These are phyloP conservation scores for Parthenolecanium corni DNA, from an alignment of 2,888 invertebrate genomes.

Conservation along the genomic window DNA sequence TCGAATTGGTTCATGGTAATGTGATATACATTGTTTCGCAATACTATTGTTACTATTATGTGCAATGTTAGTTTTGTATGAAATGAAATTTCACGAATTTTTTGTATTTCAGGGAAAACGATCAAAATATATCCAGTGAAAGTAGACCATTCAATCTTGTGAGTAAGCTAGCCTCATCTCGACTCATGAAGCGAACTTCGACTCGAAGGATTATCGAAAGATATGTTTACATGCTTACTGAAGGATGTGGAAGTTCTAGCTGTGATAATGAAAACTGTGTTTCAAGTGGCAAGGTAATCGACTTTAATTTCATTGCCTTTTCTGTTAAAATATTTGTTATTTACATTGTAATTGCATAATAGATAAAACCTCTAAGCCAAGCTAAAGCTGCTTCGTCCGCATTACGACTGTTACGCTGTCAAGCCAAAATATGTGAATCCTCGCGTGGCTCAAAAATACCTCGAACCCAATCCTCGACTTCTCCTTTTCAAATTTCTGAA, in stretches of 20 bases:
- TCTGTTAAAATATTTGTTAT: neutral
- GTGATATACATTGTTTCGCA: too few relatives aligned
- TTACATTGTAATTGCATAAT: neutral
- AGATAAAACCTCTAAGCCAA: constrained; percentile 53
- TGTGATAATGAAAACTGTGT: constrained; percentile 82
- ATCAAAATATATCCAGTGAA: neutral
- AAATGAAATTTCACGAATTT: too few relatives aligned
- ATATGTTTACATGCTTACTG: constrained; percentile 83
- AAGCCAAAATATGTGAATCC: constrained; percentile 72
- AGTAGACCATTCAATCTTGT: neutral
- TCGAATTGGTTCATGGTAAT: too few relatives aligned
- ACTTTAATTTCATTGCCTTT: too few relatives aligned
- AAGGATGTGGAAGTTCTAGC: constrained; percentile 80
- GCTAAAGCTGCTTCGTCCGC: constrained; percentile 87
- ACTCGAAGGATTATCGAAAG: constrained; percentile 79
- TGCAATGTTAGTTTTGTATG: too few relatives aligned
- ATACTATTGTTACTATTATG: too few relatives aligned
- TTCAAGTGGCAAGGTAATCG: constrained; percentile 68
- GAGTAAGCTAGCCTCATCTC: constrained; percentile 1
- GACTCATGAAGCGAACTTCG: constrained; percentile 43
- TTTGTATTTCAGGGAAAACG: neutral
- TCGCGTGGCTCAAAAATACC: constrained; percentile 58
- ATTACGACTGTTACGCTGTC: constrained; percentile 70
- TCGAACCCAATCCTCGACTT: constrained; percentile 41
- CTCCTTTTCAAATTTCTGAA: neutral